Evolutionary conservation across 2,888 invertebrate genomes (phyloP).

Genomic region (Villa cingulata): DNA sequence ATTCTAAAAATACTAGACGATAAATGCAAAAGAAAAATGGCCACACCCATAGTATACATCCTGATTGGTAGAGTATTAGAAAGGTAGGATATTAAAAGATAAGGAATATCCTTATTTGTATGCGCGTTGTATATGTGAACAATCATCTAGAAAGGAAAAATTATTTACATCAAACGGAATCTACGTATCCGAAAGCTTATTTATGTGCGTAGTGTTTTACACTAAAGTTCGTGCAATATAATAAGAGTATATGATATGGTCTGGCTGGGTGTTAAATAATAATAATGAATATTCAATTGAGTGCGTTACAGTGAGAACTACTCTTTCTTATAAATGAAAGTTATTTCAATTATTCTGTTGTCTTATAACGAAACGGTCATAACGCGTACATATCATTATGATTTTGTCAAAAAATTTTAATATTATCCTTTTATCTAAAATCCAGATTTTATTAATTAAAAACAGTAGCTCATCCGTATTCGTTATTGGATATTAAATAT

Average conservation of each 20-base stretch:
- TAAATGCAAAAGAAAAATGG: slow-evolving; percentile 6
- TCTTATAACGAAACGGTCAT: slow-evolving; percentile 37
- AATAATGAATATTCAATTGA: neutral
- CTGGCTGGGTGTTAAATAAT: neutral
- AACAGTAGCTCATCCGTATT: too few relatives aligned
- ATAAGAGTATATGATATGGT: neutral
- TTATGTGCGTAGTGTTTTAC: too few relatives aligned
- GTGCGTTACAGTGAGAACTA: neutral
- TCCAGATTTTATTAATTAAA: too few relatives aligned
- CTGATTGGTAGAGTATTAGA: slow-evolving; percentile 7
- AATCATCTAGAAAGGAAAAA: neutral
- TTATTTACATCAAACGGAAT: neutral
- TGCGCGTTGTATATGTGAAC: neutral
- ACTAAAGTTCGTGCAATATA: neutral
- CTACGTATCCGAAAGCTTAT: neutral
- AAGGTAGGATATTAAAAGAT: neutral
- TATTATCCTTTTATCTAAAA: too few relatives aligned
- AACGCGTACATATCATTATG: neutral
- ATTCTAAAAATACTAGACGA: slow-evolving; percentile 10
- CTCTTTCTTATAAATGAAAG: neutral
- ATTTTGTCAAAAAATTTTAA: too few relatives aligned
- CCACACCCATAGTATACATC: slow-evolving; percentile 7
- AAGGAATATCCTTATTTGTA: neutral
- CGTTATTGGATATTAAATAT: too few relatives aligned
- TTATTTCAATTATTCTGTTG: slow-evolving; percentile 35